phyloP scores from a whole-genome alignment of 1,140 invertebrate genomes.

The Musca domestica region DNA sequence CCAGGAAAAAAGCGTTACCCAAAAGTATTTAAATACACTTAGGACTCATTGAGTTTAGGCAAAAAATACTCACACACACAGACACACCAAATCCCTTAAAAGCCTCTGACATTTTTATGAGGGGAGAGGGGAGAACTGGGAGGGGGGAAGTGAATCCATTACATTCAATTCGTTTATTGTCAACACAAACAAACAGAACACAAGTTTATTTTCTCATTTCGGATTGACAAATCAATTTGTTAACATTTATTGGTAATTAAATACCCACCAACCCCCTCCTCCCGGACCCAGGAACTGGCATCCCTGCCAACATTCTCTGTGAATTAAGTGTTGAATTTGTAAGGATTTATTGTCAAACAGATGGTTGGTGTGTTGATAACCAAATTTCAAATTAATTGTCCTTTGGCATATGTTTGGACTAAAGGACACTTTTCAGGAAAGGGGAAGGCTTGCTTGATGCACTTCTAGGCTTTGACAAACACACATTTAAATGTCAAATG shows the following conservation, averaged over 20 bases:
- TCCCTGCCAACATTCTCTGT: no score
- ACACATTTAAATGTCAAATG: no score
- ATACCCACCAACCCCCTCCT: background rate
- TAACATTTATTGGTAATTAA: conserved; percentile 20
- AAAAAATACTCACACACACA: background rate
- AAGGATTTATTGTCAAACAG: background rate
- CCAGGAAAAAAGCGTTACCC: background rate
- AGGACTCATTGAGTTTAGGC: background rate
- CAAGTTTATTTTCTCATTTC: background rate
- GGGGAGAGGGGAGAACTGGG: no score
- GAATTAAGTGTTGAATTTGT: conserved; percentile 4
- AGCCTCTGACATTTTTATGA: background rate
- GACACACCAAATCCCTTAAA: background rate
- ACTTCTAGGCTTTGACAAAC: no score
- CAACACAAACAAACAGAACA: conserved; percentile 5
- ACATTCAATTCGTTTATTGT: background rate
- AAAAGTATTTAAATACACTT: conserved; percentile 1
- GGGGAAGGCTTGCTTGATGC: no score
- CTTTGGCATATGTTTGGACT: no score
- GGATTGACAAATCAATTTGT: conserved; percentile 13
- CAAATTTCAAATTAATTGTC: no score
- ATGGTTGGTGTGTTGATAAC: background rate
- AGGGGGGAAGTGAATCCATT: no score
- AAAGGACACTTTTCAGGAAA: no score
- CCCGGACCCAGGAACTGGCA: no score